Evolutionary conservation across 2,113 vertebrate genomes (phyloP), one percentile per base, ranked within the genome.

Genomic region (Romanogobio albipinnatus): DNA sequence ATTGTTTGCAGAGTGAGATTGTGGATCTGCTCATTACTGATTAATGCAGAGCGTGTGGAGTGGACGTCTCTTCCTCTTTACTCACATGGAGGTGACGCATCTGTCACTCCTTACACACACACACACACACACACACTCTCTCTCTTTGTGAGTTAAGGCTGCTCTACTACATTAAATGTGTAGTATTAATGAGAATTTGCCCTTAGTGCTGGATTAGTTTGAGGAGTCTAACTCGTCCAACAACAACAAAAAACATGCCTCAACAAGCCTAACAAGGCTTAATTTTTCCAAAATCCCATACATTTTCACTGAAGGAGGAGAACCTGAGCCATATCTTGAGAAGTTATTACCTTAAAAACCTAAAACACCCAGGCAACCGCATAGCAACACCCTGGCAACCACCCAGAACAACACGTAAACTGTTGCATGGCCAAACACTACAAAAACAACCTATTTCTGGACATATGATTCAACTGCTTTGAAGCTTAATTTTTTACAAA

Each of bases 1-100:
- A 92, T 93, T 94, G 93, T 95, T 95, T 94, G 92, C 90, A 91
- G 85, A 93, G 91, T 64, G 77, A 93, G 93, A 93, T 94, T 93
- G 85, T 85, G 53, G 91, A 91, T 93, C 90, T 86, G 82, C 73
- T 80, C 24, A 76, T 84, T 78, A 84, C 85, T 88, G 91, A 92
- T 89, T 91, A 90, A 93, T 93, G 90, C 3, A 3, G 43, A 51
- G 86, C 85, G 87, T 58, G 51, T 53, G 51, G 76, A 90, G 89
- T 86, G 84, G 22, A 36, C 78, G 10, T 53, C 39, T 70, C 9
- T 24, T 66, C 66, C 24, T 68, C 76, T 73, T 82, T 56, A 76
- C 13, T 85, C 66, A 15, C 29, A 39, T 53, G 15, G 26, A 66
- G 74, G 84, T 79, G 75, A 87, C 58, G 1, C 26, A 84, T 68